A percentile compares a stretch with the other conserved stretches of the same genome.
Conservation (phyloP, 2,888 invertebrate species). For the Eulithis testata region DNA sequence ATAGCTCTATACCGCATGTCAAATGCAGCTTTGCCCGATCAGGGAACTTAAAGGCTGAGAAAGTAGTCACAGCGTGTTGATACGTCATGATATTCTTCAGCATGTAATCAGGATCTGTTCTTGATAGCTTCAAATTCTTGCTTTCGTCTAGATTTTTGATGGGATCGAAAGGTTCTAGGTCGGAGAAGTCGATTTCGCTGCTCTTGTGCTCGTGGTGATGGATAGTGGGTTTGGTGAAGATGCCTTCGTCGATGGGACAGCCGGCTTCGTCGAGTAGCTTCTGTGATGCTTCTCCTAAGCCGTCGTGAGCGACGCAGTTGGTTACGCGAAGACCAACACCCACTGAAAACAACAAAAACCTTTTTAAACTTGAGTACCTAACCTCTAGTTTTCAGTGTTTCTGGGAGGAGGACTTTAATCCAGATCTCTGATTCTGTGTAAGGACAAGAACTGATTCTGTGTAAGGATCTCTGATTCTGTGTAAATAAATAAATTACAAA, state of each 20-base stretch:
- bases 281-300: conserved; percentile 90
- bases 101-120: conserved; percentile 67
- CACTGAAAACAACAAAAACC: conserved; percentile 63
- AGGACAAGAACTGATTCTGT: too few species aligned
- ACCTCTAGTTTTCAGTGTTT: too few species aligned
- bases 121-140: conserved; percentile 59
- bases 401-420: too few species aligned
- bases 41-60: conserved; percentile 93
- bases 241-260: conserved; percentile 89
- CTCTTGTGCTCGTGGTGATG: conserved; percentile 70
- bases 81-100: conserved; percentile 80
- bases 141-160: conserved; percentile 66
- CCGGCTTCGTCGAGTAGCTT: conserved; percentile 89
- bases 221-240: conserved; percentile 83
- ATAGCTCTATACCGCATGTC: conserved; percentile 91
- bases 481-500: too few species aligned
- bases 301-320: conserved; percentile 92
- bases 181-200: conserved; percentile 70
- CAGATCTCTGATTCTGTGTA: too few species aligned
- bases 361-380: too few species aligned
- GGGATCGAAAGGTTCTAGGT: conserved; percentile 65
- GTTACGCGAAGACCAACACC: conserved; percentile 90
- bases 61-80: conserved; percentile 85
- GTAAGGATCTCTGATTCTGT: too few species aligned
- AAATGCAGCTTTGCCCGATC: conserved; percentile 91